phyloP scores from a whole-genome alignment of 2,888 invertebrate species.

The Dolomedes plantarius region DNA sequence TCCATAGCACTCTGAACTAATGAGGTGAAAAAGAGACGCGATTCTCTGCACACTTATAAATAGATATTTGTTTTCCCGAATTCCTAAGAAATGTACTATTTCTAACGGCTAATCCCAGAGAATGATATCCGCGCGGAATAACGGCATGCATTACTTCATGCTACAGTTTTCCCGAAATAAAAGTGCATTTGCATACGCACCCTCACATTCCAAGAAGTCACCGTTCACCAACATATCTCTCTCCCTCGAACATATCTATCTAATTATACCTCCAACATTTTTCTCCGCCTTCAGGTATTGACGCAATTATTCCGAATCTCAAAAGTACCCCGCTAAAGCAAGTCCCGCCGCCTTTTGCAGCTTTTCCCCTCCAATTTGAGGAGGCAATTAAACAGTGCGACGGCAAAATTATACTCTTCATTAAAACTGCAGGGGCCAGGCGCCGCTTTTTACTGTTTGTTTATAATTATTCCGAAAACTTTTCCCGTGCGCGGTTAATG shows the following conservation, averaged over 20 bases:
- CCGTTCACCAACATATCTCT: conserved; percentile 2
- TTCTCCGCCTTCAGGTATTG: conserved; percentile 52
- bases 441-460: conserved; percentile 58
- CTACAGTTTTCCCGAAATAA: too few species aligned
- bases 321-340: conserved; percentile 18
- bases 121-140: too few species aligned
- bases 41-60: too few species aligned
- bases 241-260: conserved; percentile 40
- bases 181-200: conserved; percentile 52
- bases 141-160: too few species aligned
- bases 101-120: too few species aligned
- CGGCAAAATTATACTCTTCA: conserved; percentile 57
- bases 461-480: conserved; percentile 63
- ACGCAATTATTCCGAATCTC: conserved; percentile 49
- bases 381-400: conserved; percentile 59
- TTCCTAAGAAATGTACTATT: too few species aligned
- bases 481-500: conserved; percentile 50
- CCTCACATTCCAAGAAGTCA: conserved; percentile 13
- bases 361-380: conserved; percentile 55
- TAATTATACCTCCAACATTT: conserved; percentile 58
- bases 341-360: background rate
- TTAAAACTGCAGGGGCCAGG: conserved; percentile 32
- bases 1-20: too few species aligned
- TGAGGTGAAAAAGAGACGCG: too few species aligned
- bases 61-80: too few species aligned